These are phyloP conservation scores for Apus apus DNA, from an alignment of 2,113 vertebrate species.

Conservation along the genomic window DNA sequence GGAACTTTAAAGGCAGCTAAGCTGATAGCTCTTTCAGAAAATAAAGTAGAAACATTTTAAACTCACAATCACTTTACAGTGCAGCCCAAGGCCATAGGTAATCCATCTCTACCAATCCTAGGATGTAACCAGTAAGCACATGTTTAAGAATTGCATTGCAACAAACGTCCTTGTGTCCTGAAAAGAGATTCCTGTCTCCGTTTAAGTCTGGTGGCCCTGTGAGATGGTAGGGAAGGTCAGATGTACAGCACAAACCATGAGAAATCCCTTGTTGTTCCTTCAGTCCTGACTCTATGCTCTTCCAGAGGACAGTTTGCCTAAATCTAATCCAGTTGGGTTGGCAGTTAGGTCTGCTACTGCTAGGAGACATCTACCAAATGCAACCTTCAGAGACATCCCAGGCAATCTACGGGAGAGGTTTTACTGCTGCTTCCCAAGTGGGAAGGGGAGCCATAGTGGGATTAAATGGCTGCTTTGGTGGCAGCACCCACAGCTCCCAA, in stretches of 20 bases:
- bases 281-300: neutral
- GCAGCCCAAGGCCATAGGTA: neutral
- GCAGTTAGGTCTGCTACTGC: neutral
- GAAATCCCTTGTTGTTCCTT: neutral
- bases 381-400: neutral
- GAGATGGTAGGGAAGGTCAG: neutral
- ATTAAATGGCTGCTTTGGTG: neutral
- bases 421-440: neutral
- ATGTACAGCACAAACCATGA: neutral
- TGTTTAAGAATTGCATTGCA: neutral
- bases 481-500: neutral
- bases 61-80: slow-evolving; percentile 1
- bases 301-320: neutral
- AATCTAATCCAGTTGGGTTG: neutral
- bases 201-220: neutral
- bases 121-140: neutral
- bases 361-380: neutral
- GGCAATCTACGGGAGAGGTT: neutral
- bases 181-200: neutral
- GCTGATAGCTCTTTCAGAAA: neutral
- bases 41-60: neutral
- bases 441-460: rapidly evolving
- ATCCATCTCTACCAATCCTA: neutral
- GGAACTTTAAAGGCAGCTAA: neutral
- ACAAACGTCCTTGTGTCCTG: neutral